These are phyloP conservation scores for Bugula neritina DNA, from an alignment of 2,888 invertebrate genomes.

Conservation along the genomic window DNA sequence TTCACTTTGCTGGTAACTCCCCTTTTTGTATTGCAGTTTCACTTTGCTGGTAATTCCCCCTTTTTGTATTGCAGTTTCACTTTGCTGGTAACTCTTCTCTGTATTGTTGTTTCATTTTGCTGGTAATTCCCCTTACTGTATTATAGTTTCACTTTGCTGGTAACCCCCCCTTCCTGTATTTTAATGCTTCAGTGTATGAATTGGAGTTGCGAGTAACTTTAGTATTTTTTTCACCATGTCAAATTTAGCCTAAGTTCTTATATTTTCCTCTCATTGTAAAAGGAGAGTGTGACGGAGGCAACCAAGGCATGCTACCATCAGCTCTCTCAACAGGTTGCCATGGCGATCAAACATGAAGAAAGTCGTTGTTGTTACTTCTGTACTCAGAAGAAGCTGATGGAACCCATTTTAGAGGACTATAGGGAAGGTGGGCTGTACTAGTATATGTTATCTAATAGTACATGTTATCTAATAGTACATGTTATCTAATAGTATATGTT, in stretches of 20 bases:
- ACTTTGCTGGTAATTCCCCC: constrained; percentile 50
- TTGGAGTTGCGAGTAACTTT: too few species aligned
- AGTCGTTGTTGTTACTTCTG: constrained; percentile 79
- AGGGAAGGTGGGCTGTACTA: constrained; percentile 28
- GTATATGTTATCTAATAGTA: not conserved
- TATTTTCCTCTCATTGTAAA: constrained; percentile 53
- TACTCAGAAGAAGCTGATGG: constrained; percentile 80
- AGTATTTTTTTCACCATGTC: too few species aligned
- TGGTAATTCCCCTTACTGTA: constrained; percentile 39
- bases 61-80: not conserved
- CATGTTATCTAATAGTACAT: not conserved
- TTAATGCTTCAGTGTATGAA: too few species aligned
- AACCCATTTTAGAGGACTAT: constrained; percentile 50
- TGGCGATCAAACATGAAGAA: constrained; percentile 82
- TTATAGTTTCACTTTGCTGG: not conserved
- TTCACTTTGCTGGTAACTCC: not conserved
- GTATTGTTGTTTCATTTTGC: constrained; percentile 52
- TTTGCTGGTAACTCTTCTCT: not conserved
- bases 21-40: constrained; percentile 39
- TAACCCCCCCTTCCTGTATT: not conserved
- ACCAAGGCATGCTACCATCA: constrained; percentile 91
- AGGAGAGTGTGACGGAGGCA: constrained; percentile 83
- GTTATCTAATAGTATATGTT: too few species aligned
- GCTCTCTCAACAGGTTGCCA: constrained; percentile 68
- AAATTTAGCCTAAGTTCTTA: too few species aligned